These are phyloP conservation scores for Hetaerina titia DNA, from an alignment of 2,888 invertebrate genomes.

Conservation along the genomic window DNA sequence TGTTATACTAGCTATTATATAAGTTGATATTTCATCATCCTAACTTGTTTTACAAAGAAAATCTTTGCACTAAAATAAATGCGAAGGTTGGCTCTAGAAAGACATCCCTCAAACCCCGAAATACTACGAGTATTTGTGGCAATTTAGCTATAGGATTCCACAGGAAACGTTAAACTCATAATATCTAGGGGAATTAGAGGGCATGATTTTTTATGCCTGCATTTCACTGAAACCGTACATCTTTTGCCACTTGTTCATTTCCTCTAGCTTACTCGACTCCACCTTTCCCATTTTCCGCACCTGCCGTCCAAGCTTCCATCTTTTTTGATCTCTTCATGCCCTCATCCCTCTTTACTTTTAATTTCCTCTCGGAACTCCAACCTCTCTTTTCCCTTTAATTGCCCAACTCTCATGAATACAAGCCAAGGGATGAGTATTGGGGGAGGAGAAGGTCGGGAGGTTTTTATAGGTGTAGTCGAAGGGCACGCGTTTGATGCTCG, in stretches of 20 bases:
- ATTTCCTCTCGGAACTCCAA: conserved; percentile 7
- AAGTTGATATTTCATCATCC: no score
- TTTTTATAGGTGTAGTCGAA: conserved; percentile 1
- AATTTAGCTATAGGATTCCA: neutral
- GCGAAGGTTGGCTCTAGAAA: no score
- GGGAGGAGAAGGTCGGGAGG: neutral
- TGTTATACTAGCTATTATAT: no score
- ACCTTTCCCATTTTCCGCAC: neutral
- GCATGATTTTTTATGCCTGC: neutral
- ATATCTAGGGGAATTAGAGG: neutral
- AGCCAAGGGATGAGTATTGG: neutral
- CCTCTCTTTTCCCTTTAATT: neutral
- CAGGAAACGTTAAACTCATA: neutral
- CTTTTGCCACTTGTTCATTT: neutral
- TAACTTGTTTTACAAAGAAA: no score
- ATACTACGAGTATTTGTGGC: no score
- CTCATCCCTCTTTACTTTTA: neutral
- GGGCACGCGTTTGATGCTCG: neutral
- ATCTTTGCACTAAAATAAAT: no score
- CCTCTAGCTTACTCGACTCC: neutral
- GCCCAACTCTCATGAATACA: conserved; percentile 12
- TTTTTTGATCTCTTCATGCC: neutral
- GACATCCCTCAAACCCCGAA: no score
- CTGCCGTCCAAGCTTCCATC: neutral
- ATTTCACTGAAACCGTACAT: neutral